Evolutionary conservation across 2,888 invertebrate species (phyloP).

Genomic region (Dasypolia templi): DNA sequence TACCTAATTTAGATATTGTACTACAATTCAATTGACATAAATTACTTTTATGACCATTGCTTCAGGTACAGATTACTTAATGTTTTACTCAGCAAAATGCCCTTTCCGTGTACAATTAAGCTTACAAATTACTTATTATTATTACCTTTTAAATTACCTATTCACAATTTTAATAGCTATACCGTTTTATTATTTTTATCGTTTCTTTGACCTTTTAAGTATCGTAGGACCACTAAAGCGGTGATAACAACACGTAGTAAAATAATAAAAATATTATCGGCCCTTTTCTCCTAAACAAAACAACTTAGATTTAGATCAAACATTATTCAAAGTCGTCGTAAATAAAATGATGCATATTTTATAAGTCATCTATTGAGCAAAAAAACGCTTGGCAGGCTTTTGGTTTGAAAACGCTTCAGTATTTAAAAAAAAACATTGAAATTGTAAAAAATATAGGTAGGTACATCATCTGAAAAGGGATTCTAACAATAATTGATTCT

Average conservation of each 20-base stretch:
- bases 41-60: conserved; percentile 27
- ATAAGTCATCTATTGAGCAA: not conserved
- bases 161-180: conserved; percentile 33
- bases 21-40: conserved; percentile 2
- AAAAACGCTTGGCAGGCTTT: not conserved
- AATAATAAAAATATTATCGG: conserved; percentile 37
- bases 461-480: too few species aligned
- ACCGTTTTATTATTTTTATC: conserved; percentile 32
- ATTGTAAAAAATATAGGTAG: not conserved
- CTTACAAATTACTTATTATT: conserved; percentile 49
- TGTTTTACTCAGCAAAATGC: conserved; percentile 30
- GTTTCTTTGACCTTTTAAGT: conserved; percentile 53
- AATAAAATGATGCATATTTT: conserved; percentile 22
- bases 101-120: conserved; percentile 38
- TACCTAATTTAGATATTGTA: conserved; percentile 7
- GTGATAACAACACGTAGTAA: conserved; percentile 55
- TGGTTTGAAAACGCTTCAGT: not conserved
- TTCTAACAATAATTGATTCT: not conserved
- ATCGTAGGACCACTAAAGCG: conserved; percentile 31
- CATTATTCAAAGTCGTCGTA: conserved; percentile 42
- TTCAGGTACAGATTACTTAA: conserved; percentile 20
- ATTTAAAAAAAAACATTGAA: not conserved
- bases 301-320: conserved; percentile 53
- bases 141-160: conserved; percentile 35
- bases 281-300: conserved; percentile 34